Evolutionary conservation across 2,797 vertebrate genomes (phyloP), one percentile per base, ranked within the genome.

Genomic region (Ambastaia sidthimunki): DNA sequence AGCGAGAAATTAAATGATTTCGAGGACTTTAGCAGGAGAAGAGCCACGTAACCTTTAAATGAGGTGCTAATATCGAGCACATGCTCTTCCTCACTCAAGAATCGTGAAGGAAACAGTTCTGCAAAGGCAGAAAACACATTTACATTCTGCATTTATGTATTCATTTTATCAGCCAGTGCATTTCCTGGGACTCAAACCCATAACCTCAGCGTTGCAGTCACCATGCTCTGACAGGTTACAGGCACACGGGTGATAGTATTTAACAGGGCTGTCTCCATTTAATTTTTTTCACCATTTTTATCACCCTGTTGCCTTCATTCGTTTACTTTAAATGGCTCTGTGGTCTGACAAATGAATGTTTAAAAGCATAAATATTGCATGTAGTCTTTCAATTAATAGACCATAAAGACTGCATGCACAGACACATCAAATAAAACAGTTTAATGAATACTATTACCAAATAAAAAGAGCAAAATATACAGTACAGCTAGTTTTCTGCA

Each of bases 21-120:
- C 25, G 31, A 68, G 68, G n/a, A 76, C 54, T 54, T 66, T 66
- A 80, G 19, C 34, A 75, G 63, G 66, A 80, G 55, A 48, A 71
- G 48, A 73, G 50, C 52, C 60, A 50, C 59, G 71, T 81, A 77
- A 84, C 80, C 82, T 85, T 85, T 81, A 84, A 76, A 57, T 59
- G 74, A 66, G 70, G 34, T 52, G 71, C 67, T 63, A 71, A 75
- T 68, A 69, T 52, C 31, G 37, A 41, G 71, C 67, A 60, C 55
- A 65, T 75, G 28, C 54, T 59, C 52, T 68, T 74, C 28, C 23
- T 37, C 60, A 78, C 23, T 50, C 25, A 62, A 62, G 3, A 60
- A 34, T 50, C 34, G 23, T 44, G 50, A 67, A 59, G 71, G 50
- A 67, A 74, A 73, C 2, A 34, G 37, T 54, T 59, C 16, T 19